Conservation (phyloP, 64 coral and sea anemone species). For the Trachythela sp. region DNA sequence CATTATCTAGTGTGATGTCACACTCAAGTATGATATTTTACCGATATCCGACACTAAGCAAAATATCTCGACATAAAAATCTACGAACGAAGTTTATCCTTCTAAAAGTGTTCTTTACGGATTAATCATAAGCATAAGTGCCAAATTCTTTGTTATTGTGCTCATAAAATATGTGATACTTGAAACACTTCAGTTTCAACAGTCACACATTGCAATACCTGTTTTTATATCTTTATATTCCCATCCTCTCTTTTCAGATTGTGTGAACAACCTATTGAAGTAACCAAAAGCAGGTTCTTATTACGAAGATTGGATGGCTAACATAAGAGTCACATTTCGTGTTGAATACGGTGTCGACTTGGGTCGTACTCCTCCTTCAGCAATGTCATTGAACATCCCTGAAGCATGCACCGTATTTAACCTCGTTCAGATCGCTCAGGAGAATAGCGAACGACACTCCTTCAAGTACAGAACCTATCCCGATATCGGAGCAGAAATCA, state of each 20-base stretch:
- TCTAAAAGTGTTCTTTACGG: too few relatives aligned
- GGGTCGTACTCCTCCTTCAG: background rate
- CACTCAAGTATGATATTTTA: too few relatives aligned
- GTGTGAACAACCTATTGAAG: background rate
- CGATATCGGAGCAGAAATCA: background rate
- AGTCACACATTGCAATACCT: too few relatives aligned
- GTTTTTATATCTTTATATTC: background rate
- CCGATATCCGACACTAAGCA: too few relatives aligned
- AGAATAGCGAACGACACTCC: background rate
- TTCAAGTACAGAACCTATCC: constrained; percentile 25
- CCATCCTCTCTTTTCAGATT: background rate
- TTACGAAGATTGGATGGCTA: background rate
- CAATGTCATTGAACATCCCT: background rate
- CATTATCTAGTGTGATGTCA: too few relatives aligned
- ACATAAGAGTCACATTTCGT: constrained; percentile 14
- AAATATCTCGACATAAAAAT: too few relatives aligned
- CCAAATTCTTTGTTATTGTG: too few relatives aligned
- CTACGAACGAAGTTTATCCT: too few relatives aligned
- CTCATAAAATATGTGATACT: background rate
- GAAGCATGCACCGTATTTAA: background rate
- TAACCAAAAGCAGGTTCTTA: background rate
- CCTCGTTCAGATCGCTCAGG: constrained; percentile 2
- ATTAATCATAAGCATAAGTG: too few relatives aligned
- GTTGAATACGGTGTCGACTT: constrained; percentile 7
- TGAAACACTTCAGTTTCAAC: background rate